These are phyloP conservation scores for Poecilia latipinna DNA, from an alignment of 2,113 vertebrate species.

Conservation along the genomic window DNA sequence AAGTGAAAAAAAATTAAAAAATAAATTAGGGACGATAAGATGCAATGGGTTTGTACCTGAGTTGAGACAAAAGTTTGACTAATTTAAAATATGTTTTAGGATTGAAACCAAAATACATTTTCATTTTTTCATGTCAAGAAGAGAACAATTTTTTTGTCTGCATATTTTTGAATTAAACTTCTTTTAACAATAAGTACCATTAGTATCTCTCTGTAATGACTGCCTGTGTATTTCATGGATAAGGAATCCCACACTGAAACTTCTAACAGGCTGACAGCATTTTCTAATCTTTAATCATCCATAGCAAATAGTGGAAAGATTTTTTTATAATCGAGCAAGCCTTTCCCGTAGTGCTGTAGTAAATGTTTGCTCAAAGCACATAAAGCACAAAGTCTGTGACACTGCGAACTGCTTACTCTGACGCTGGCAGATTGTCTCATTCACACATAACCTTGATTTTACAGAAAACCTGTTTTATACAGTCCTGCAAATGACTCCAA, in stretches of 20 bases:
- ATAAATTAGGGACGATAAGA: slow-evolving; percentile 7
- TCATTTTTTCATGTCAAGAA: background rate
- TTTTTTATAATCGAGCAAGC: too few species aligned
- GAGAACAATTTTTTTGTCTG: background rate
- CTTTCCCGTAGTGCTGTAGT: too few species aligned
- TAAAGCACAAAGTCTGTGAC: too few species aligned
- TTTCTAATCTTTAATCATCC: too few species aligned
- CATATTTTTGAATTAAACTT: background rate
- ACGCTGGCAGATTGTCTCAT: background rate
- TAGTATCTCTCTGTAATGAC: too few species aligned
- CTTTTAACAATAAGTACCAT: too few species aligned
- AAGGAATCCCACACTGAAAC: too few species aligned
- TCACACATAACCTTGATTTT: background rate
- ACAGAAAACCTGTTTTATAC: background rate
- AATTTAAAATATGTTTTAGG: background rate
- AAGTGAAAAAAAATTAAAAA: background rate
- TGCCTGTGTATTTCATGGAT: too few species aligned
- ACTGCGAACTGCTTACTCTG: too few species aligned
- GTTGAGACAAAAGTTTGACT: background rate
- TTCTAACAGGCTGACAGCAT: too few species aligned
- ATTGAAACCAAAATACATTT: background rate
- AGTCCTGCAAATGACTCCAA: background rate
- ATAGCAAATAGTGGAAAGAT: too few species aligned
- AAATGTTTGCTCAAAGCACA: too few species aligned
- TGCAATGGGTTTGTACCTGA: slow-evolving; percentile 1